Evolutionary conservation across 2,888 invertebrate genomes (phyloP).

Genomic region (Callinectes sapidus): DNA sequence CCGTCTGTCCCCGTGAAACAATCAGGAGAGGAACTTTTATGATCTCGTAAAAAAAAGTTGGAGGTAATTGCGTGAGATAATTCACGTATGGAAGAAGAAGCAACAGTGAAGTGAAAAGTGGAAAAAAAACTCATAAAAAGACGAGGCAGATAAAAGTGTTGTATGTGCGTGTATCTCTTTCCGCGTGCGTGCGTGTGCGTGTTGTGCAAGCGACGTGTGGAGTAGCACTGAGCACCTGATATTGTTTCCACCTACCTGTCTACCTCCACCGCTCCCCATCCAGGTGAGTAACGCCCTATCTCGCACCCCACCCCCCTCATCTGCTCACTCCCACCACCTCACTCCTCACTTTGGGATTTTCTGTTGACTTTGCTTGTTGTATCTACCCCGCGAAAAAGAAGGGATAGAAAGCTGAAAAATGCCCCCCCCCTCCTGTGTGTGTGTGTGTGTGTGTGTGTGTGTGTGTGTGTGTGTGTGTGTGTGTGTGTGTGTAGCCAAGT

Average conservation of each 20-base stretch:
- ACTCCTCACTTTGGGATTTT: not conserved
- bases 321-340: not conserved
- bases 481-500: not conserved
- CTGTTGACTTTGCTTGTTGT: not conserved
- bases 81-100: not conserved
- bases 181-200: not conserved
- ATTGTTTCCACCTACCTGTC: not conserved
- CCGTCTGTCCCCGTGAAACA: not conserved
- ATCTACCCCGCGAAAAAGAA: not conserved
- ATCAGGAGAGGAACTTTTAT: not conserved
- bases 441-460: slow-evolving; percentile 19
- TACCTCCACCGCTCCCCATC: not conserved
- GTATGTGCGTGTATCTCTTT: not conserved
- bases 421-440: too few species aligned
- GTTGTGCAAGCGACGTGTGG: not conserved
- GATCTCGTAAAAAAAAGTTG: slow-evolving; percentile 19
- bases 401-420: not conserved
- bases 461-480: slow-evolving; percentile 10
- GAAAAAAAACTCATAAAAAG: not conserved
- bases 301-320: not conserved
- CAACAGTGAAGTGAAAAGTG: not conserved
- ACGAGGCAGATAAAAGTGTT: not conserved
- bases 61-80: slow-evolving; percentile 2
- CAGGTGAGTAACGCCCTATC: not conserved
- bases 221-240: not conserved